A percentile compares a stretch with the other conserved stretches of the same genome.
Evolutionary conservation across 1,140 invertebrate species (phyloP).

Genomic region (Cephus cinctus): DNA sequence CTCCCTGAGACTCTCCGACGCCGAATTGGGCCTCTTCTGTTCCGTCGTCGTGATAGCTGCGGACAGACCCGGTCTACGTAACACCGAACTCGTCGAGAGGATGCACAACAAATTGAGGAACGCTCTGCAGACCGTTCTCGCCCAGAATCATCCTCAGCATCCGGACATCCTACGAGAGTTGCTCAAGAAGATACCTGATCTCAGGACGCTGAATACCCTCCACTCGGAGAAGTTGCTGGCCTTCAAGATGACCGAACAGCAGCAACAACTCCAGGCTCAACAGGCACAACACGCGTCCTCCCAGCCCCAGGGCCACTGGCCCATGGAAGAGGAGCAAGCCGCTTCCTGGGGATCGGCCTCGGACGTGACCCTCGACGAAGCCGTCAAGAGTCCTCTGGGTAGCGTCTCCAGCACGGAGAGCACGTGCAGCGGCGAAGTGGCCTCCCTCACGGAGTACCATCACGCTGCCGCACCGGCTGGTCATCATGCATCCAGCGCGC

Average conservation of each 20-base stretch:
- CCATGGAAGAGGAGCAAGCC: constrained; percentile 48
- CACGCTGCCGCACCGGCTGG: constrained; percentile 42
- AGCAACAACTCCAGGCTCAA: constrained; percentile 72
- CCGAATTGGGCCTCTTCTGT: constrained; percentile 92
- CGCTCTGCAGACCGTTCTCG: constrained; percentile 82
- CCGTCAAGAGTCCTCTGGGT: constrained; percentile 78
- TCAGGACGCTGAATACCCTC: constrained; percentile 91
- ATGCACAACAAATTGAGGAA: constrained; percentile 87
- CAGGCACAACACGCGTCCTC: constrained; percentile 27
- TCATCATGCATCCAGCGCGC: constrained; percentile 63
- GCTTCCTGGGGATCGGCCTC: constrained; percentile 68
- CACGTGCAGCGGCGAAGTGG: constrained; percentile 65
- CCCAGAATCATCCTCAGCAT: constrained; percentile 80
- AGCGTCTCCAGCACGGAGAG: constrained; percentile 85
- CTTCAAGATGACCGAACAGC: constrained; percentile 87
- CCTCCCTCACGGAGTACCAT: constrained; percentile 63
- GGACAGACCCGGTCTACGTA: constrained; percentile 89
- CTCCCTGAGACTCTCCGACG: constrained; percentile 83
- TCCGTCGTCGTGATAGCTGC: constrained; percentile 92
- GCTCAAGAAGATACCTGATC: constrained; percentile 91
- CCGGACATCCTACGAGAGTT: constrained; percentile 81
- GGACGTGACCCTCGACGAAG: constrained; percentile 71
- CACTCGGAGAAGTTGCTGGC: constrained; percentile 95
- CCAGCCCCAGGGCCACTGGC: constrained; percentile 58
- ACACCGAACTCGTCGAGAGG: constrained; percentile 86